Evolutionary conservation across 2,797 vertebrate species (phyloP).

Genomic region (Poecilia wingei): DNA sequence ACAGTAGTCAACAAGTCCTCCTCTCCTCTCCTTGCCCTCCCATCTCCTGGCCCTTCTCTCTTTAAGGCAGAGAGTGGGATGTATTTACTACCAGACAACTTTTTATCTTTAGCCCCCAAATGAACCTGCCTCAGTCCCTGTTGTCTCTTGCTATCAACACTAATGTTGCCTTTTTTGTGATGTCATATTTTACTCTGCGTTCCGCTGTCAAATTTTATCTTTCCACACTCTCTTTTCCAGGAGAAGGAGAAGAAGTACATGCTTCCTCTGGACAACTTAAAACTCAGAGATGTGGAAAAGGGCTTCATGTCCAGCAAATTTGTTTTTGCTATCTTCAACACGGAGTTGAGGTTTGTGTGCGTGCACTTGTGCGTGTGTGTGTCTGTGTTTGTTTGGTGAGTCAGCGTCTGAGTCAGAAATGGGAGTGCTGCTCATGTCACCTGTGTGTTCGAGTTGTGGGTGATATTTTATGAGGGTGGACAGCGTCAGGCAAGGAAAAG

Average conservation of each 20-base stretch:
- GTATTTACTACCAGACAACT: constrained; percentile 56
- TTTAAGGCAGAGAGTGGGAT: not conserved
- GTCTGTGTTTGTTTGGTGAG: constrained; percentile 21
- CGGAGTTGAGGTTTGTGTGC: constrained; percentile 82
- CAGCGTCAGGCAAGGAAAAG: constrained; percentile 26
- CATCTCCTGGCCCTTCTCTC: constrained; percentile 19
- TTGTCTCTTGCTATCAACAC: constrained; percentile 45
- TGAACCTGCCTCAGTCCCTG: constrained; percentile 26
- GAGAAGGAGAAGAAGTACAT: constrained; percentile 92
- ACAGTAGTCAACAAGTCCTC: constrained; percentile 27
- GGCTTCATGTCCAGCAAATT: constrained; percentile 88
- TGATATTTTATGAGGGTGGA: constrained; percentile 49
- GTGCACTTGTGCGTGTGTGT: constrained; percentile 33
- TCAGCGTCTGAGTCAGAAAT: constrained; percentile 35
- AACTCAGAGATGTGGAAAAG: constrained; percentile 87
- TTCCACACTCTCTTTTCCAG: constrained; percentile 68
- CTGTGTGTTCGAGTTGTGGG: constrained; percentile 31
- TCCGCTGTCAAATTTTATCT: constrained; percentile 60
- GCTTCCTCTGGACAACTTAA: constrained; percentile 89
- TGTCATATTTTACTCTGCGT: constrained; percentile 51
- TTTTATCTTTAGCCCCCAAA: constrained; percentile 34
- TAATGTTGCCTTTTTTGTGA: constrained; percentile 34
- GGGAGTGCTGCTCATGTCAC: constrained; percentile 58
- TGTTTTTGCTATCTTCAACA: constrained; percentile 91
- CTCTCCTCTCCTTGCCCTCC: constrained; percentile 26